Evolutionary conservation across 2,888 invertebrate species (phyloP).

Genomic region (Eilema sororculum): DNA sequence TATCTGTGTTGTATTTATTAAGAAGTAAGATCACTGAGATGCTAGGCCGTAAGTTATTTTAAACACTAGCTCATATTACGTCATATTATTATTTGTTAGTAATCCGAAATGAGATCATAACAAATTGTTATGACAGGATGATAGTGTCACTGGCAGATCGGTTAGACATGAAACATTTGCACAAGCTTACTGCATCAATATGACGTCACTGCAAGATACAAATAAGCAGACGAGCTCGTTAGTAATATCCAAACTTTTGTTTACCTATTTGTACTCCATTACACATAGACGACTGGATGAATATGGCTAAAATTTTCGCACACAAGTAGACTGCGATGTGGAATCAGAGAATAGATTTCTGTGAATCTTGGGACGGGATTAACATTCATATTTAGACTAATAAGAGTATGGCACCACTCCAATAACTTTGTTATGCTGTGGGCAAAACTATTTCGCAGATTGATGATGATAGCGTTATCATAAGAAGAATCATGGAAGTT

Average conservation of each 20-base stretch:
- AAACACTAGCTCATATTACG: constrained; percentile 10
- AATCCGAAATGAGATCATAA: constrained; percentile 9
- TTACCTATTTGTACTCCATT: neutral
- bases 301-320: neutral
- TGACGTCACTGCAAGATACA: neutral
- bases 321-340: neutral
- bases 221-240: neutral
- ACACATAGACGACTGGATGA: neutral
- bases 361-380: too few relatives aligned
- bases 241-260: neutral
- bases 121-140: neutral
- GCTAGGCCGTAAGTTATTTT: neutral
- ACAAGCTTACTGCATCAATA: neutral
- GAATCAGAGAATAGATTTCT: too few relatives aligned
- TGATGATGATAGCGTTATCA: too few relatives aligned
- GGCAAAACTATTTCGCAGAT: too few relatives aligned
- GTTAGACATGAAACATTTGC: neutral
- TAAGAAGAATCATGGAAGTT: neutral
- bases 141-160: neutral
- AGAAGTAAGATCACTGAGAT: neutral
- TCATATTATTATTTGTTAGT: constrained; percentile 11
- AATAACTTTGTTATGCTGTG: too few relatives aligned
- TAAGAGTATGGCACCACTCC: too few relatives aligned
- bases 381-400: too few relatives aligned
- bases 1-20: neutral